Base-by-base conservation (phyloP, 2,797 vertebrate genomes). In the Smutsia temminckii region DNA sequence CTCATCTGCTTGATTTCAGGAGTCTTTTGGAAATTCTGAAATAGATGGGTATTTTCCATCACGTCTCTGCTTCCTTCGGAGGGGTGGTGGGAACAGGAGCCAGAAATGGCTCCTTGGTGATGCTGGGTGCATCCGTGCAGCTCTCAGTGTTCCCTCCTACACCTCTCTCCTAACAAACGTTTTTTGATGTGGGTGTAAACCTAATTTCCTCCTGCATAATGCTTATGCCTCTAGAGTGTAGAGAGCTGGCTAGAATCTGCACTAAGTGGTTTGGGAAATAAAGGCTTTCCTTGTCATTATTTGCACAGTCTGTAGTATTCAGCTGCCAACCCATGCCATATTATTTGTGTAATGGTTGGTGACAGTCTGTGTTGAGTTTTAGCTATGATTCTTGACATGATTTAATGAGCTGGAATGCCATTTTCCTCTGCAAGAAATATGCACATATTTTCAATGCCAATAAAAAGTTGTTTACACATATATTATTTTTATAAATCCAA, bases 341-440 rank as follows among this genome's bases (percentile, higher is more conserved):
- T 92, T 96, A 97, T 97, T 96, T 97, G 90, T 96, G 74, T 89
- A 91, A 95, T 95, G 81, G 46, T 10, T 49, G 89, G 61, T 92
- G 87, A 96, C 75, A 97, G 96, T 94, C 81, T 83, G 83, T 96
- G 88, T 94, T 42, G 92, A 72, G 51, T 69, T 53, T 92, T 9
- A 86, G 93, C 79, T 61, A 94, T 96, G 79, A 95, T 98, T 96
- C 95, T 95, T 59, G 63, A 91, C 68, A 94, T 93, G 97, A 96
- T 94, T 97, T 97, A 97, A 96, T 98, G 96, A 98, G 95, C 89
- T 95, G 29, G 89, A 85, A 95, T 96, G 80, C 61, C 95, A 89
- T 88, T 72, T 96, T 97, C 84, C 84, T 20, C 34, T 17, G 0
- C 95, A 96, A 95, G 96, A 97, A 96, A 95, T 92, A 86, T 92